Conservation (phyloP, 2,113 vertebrate genomes). For the Thomomys bottae region DNA sequence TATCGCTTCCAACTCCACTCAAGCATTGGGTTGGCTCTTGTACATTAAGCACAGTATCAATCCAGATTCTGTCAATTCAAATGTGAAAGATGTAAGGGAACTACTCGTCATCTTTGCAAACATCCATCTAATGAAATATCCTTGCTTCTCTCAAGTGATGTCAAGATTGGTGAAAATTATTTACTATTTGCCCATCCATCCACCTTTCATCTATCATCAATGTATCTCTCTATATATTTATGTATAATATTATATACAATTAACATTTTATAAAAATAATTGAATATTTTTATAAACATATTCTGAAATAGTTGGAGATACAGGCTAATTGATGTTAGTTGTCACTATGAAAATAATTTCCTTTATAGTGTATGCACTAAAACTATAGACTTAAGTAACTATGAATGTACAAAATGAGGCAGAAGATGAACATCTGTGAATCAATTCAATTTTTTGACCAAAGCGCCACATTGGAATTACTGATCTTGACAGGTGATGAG, state of each 20-base stretch:
- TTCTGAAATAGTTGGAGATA: not conserved
- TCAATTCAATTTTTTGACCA: not conserved
- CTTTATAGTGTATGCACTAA: not conserved
- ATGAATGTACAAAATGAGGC: accelerated
- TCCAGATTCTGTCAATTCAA: not conserved
- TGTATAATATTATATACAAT: too few species aligned
- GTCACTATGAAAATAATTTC: not conserved
- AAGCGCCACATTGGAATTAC: not conserved
- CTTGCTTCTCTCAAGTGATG: not conserved
- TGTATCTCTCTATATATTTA: too few species aligned
- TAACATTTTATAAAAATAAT: not conserved
- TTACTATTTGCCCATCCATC: too few species aligned
- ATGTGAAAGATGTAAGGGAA: not conserved
- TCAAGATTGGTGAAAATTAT: not conserved
- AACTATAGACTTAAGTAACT: not conserved
- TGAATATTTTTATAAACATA: not conserved
- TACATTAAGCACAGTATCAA: not conserved
- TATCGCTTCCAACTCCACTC: not conserved
- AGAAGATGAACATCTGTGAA: slow-evolving; percentile 20
- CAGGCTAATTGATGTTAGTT: not conserved
- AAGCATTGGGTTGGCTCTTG: too few species aligned
- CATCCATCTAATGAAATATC: not conserved
- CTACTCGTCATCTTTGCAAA: not conserved
- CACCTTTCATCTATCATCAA: too few species aligned
- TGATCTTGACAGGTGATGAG: not conserved